Base-by-base conservation (phyloP, 2,797 vertebrate genomes). In the Sebastes nivosus region DNA sequence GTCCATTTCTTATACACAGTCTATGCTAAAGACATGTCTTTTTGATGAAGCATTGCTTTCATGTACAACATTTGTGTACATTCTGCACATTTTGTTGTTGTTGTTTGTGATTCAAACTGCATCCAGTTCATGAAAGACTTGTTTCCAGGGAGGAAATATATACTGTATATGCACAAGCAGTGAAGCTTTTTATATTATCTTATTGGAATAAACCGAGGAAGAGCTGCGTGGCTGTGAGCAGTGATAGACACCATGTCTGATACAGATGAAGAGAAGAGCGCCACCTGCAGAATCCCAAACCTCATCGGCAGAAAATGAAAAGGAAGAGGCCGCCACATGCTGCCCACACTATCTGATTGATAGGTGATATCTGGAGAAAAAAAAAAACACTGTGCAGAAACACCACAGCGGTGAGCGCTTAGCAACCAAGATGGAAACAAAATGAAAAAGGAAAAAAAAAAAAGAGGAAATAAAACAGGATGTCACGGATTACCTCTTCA, bases 401-500 rank as follows among this genome's bases (percentile, higher is more conserved):
- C 36, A 54, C 16, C n/a, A 14, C 74, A 66, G 69, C 50, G 0
- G 38, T 0, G 10, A 82, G 58, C 58, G 34, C 78, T 67, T 16
- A 22, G 80, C 71, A 72, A 66, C 77, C 59, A 58, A 72, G 67
- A 87, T 20, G 30, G 74, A 71, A 77, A 59, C 71, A 60, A 80
- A 89, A 71, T 78, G 75, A 85, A 46, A n/a, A 16, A 3, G 3
- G 3, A 2, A 2, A 5, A 13, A 30, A 72, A 29, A 57, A 11
- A 36, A 38, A 38, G 42, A n/a, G 22, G 29, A 73, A 79, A 68
- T 78, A 70, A 86, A 87, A 83, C 60, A 59, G 80, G 80, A 84
- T 80, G 88, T 81, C 87, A 84, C 6, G 18, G 79, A 81, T 90
- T 87, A 84, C 63, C 75, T 81, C 68, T 70, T 85, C 59, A 84